These are phyloP conservation scores for Dascyllus trimaculatus DNA, from an alignment of 2,113 vertebrate genomes.

Conservation along the genomic window DNA sequence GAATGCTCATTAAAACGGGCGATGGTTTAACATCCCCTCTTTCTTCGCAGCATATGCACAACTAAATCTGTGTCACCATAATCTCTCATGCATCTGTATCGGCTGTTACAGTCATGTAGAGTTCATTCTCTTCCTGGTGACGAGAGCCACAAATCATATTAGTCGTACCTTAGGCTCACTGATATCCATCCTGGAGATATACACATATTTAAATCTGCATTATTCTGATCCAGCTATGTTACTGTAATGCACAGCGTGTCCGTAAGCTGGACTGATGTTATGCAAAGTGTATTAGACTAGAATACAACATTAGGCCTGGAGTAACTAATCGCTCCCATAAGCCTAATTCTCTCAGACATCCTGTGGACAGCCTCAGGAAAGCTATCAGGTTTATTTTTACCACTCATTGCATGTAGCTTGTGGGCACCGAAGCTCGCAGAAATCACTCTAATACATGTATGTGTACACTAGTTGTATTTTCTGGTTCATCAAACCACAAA, in stretches of 20 bases:
- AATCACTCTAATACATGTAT: slow-evolving; percentile 38
- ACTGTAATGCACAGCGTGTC: slow-evolving; percentile 12
- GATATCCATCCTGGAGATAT: slow-evolving; percentile 3
- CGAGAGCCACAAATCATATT: slow-evolving; percentile 13
- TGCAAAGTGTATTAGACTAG: slow-evolving; percentile 52
- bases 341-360: slow-evolving; percentile 65
- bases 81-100: slow-evolving; percentile 64
- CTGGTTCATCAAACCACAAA: slow-evolving; percentile 39
- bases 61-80: slow-evolving; percentile 62
- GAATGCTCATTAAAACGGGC: slow-evolving; percentile 63
- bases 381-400: slow-evolving; percentile 73
- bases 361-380: slow-evolving; percentile 70
- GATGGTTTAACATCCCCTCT: slow-evolving; percentile 49
- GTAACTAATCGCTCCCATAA: slow-evolving; percentile 69
- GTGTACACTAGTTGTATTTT: slow-evolving; percentile 19
- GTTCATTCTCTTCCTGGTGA: slow-evolving; percentile 40
- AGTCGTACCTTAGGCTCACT: not conserved
- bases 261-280: slow-evolving; percentile 38
- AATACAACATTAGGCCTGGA: slow-evolving; percentile 61
- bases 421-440: slow-evolving; percentile 45
- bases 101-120: slow-evolving; percentile 49
- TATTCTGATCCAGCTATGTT: slow-evolving; percentile 22
- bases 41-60: slow-evolving; percentile 62
- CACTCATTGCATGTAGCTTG: slow-evolving; percentile 52
- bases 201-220: slow-evolving; percentile 2